A percentile compares a stretch with the other conserved stretches of the same genome.
Conservation (phyloP, 2,797 vertebrate species). For the Threskiornis aethiopicus region DNA sequence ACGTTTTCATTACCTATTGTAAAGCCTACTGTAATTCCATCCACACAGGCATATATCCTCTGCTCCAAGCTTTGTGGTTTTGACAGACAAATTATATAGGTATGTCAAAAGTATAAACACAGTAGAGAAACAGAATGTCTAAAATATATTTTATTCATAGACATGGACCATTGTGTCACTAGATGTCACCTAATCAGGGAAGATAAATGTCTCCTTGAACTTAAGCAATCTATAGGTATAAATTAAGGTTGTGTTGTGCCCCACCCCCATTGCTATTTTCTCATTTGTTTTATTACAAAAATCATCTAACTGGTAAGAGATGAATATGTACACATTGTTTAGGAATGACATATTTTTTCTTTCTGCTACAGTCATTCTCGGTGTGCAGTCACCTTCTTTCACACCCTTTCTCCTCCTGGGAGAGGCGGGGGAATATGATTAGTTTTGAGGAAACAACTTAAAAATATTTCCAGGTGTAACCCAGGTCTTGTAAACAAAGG, state of each 20-base stretch:
- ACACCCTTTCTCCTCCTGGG: background rate
- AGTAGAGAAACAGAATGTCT: background rate
- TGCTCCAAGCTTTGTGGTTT: background rate
- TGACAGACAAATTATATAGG: constrained; percentile 14
- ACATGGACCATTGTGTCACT: background rate
- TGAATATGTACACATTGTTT: background rate
- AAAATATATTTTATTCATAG: constrained; percentile 13
- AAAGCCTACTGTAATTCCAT: background rate
- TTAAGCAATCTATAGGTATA: background rate
- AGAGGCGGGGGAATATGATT: background rate
- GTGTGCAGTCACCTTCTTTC: background rate
- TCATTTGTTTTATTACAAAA: background rate
- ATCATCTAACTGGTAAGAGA: background rate
- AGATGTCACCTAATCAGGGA: background rate
- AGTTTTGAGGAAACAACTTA: background rate
- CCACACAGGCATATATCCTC: background rate
- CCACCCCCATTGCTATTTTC: background rate
- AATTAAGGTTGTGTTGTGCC: background rate
- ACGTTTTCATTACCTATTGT: background rate
- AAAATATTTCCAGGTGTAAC: background rate
- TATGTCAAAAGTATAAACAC: constrained; percentile 11
- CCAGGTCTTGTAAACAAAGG: background rate
- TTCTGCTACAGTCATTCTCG: background rate
- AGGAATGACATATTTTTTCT: background rate
- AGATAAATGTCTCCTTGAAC: background rate